Evolutionary conservation across 2,113 vertebrate genomes (phyloP), one percentile per base, ranked within the genome.

Genomic region (Haplochromis burtoni): DNA sequence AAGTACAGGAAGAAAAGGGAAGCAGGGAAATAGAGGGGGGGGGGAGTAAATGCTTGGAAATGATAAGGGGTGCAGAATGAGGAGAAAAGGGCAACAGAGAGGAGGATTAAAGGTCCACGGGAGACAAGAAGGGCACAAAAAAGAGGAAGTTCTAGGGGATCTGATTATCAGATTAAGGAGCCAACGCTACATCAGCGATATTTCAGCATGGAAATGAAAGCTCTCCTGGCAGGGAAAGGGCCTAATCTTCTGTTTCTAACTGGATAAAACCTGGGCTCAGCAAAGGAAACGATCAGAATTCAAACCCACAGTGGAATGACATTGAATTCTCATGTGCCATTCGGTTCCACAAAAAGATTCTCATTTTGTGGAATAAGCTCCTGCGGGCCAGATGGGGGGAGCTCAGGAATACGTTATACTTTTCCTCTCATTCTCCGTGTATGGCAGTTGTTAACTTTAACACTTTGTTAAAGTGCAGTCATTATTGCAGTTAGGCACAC

Each of bases 91-190:
- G 47, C 19, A 68, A 42, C 51, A 68, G 8, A 80, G 49, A 61
- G 71, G 59, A 80, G 21, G 87, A 79, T 81, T 80, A 80, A 24
- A 35, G 59, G 81, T 84, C 38, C 81, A 61, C 10, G 4, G 81
- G 71, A 79, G 78, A 82, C 38, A 29, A 55, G 82, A 73, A 59
- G 81, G 81, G 42, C 31, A 10, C 40, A 17, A 83, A 47, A 61
- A 82, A 49, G 73, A 84, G 21, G 57, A 86, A 82, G 87, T 91
- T 91, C 85, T 63, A 9, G 1, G 82, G 90, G 92, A 93, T 87
- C 51, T 94, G 93, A 89, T 93, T 92, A 94, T 93, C 87, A 93
- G 92, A 90, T 81, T 86, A 79, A 84, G 47, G 61, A 54, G 54
- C 17, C 83, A 94, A 84, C 78, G 91, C 88, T 31, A 19, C 85